Evolutionary conservation across 2,797 vertebrate genomes (phyloP), one percentile per base, ranked within the genome.

Genomic region (Sebastes diploproa): DNA sequence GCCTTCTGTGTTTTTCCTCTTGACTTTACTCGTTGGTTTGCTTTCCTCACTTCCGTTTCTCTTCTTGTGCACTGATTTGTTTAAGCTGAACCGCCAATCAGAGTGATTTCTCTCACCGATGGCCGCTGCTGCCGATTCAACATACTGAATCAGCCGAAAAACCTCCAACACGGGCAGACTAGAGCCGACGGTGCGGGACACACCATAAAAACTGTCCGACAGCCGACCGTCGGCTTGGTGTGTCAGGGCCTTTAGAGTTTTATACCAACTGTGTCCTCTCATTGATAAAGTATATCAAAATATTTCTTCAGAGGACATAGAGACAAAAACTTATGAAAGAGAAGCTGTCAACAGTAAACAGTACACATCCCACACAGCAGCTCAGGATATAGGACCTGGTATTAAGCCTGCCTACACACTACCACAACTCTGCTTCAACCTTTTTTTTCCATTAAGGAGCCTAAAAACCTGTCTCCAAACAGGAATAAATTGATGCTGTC

Each of bases 391-490:
- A 78, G 32, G 69, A 84, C 76, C 82, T 84, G 66, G 63, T 42
- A 82, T 69, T 62, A 78, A 13, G 12, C 8, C 69, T 27, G 23
- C 71, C 80, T 80, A 56, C 69, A 71, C 77, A 81, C 42, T 2
- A 61, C 32, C 62, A 36, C 65, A 72, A 60, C 60, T 75, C 63
- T 8, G 54, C 55, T 75, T 83, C 22, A 80, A 87, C 82, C 61
- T 74, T 85, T 83, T 88, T 88, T 83, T 80, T 88, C 78, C 80
- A 84, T 88, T 86, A 75, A 69, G 32, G 76, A 84, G 64, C 69
- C 36, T 56, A 74, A 71, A 77, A 77, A 74, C 69, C 58, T 4
- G 27, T 62, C 80, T 81, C 36, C 61, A 6, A 34, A 78, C 86
- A 75, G 64, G 77, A 70, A 75, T 60, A 72, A 75, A 77, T 54